Conservation (phyloP, 2,797 vertebrate species). For the Spea hammondii region DNA sequence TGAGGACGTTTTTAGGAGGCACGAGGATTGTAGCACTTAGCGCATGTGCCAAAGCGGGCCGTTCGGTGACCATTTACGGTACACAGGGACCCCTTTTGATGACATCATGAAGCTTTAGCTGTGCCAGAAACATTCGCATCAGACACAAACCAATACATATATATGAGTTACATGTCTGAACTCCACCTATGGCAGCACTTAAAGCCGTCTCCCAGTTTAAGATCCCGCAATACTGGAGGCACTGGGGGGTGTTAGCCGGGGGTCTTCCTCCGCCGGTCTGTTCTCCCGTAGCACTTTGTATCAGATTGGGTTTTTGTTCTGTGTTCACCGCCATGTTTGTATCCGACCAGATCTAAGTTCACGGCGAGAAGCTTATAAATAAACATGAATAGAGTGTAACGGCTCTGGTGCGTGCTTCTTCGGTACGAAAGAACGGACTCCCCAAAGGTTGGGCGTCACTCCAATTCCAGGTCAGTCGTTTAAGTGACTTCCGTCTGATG, state of each 20-base stretch:
- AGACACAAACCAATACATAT: background rate
- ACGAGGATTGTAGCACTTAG: background rate
- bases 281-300: constrained; percentile 37
- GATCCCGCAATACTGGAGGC: background rate
- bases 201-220: background rate
- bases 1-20: background rate
- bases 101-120: background rate
- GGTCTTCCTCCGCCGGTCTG: constrained; percentile 55
- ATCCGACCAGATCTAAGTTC: constrained; percentile 9
- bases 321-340: constrained; percentile 3
- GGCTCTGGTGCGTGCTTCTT: background rate
- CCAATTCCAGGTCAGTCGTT: no score
- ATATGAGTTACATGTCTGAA: background rate
- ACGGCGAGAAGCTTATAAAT: constrained; percentile 43
- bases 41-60: background rate
- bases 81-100: background rate
- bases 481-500: no score
- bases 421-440: no score
- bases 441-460: no score
- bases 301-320: constrained; percentile 15
- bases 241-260: background rate
- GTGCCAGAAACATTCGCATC: background rate
- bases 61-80: no score
- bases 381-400: constrained; percentile 35
- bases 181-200: background rate